Base-by-base conservation (phyloP, 2,888 invertebrate genomes). In the Ophioninae sp. region DNA sequence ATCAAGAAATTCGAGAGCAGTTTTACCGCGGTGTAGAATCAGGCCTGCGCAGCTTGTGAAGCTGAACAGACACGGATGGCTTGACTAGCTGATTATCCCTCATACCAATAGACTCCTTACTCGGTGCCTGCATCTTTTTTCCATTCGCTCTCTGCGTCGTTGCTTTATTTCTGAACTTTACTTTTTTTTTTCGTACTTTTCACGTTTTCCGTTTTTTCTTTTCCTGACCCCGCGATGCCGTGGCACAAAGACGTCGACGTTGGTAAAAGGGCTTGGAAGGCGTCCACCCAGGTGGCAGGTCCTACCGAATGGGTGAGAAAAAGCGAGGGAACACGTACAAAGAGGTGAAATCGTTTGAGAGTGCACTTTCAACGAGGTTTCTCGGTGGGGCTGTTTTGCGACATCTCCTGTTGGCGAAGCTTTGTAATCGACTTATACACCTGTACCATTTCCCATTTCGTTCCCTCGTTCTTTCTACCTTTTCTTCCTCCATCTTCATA, bases 381-480 rank as follows among this genome's bases (percentile, higher is more conserved):
- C 20, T 23, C 21, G 59, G 20, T 10, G 41, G 30, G 21, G 56
- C 17, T 74, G 57, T 69, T 73, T 44, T 64, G 68, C 23, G 64
- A 17, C 73, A 74, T 21, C 39, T 17, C 57, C 62, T 73, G n/a
- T 73, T 62, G 23, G 61, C 41, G 64, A 64, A 68, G 74, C 78
- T 74, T 78, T 77, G 82, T 78, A 61, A 72, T 82, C 72, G 75
- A 10, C 73, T 62, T 44, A 17, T 61, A 72, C 61, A 72, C 70
- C 7, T 41, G 67, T 56, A 20, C 56, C 3, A 30, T 21, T 68
- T 41, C 44, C 50, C 68, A 50, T 41, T 68, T 50, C 13, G 13
- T 23, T 17, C n/a, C 13, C 65, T 39, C 65, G n/a, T 6, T 67
- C 13, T 67, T 67, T 67, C 7, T 41, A 5, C 20, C 20, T 8